phyloP scores from a whole-genome alignment of 2,113 vertebrate genomes.

The Mormyrus lacerda region DNA sequence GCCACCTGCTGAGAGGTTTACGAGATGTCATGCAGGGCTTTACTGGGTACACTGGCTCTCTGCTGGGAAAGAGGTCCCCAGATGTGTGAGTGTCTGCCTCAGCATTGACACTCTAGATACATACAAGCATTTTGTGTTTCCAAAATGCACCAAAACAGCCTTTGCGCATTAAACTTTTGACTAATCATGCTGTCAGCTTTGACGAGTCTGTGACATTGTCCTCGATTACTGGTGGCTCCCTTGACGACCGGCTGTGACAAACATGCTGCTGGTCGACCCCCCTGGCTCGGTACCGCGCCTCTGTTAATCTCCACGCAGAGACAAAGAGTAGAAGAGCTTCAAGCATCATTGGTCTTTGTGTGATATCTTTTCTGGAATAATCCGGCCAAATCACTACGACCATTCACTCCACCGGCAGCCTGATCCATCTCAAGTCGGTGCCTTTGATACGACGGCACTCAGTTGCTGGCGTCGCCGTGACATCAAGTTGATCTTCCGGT shows the following conservation, averaged over 20 bases:
- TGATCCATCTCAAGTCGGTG: not conserved
- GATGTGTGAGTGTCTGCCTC: not conserved
- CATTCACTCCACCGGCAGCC: not conserved
- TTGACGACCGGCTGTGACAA: not conserved
- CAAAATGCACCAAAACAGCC: not conserved
- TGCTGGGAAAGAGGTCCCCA: not conserved
- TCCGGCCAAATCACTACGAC: not conserved
- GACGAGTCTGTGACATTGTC: not conserved
- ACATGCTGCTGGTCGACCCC: not conserved
- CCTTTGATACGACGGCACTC: not conserved
- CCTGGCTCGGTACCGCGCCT: not conserved
- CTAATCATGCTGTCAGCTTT: not conserved
- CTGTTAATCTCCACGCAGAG: conserved; percentile 6
- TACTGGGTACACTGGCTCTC: not conserved
- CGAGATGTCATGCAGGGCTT: not conserved
- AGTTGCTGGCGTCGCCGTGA: not conserved
- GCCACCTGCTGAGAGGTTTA: conserved; percentile 8
- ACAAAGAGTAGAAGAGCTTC: not conserved
- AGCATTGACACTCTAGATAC: not conserved
- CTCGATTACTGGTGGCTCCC: not conserved
- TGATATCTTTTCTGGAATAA: conserved; percentile 7
- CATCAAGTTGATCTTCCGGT: not conserved
- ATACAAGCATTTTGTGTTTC: not conserved
- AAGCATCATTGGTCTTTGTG: conserved; percentile 9
- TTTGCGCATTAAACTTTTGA: not conserved